Evolutionary conservation across 2,888 invertebrate species (phyloP).

Genomic region (Exephanes ischioxanthus): DNA sequence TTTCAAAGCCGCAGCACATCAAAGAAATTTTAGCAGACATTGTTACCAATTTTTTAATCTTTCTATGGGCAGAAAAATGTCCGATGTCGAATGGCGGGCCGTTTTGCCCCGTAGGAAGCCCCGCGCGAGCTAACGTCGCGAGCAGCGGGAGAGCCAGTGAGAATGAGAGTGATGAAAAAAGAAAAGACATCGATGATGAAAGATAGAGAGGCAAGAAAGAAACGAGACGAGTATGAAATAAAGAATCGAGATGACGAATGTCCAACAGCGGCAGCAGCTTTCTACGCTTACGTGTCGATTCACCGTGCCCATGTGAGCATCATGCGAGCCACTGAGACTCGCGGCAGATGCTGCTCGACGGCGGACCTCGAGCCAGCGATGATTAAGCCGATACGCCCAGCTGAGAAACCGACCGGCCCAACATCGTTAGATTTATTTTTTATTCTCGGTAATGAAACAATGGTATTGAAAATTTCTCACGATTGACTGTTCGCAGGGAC

Average conservation of each 20-base stretch:
- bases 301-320: neutral
- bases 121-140: neutral
- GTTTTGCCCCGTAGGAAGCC: neutral
- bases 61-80: neutral
- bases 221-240: neutral
- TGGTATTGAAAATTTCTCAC: no score
- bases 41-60: no score
- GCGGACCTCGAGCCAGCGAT: slow-evolving; percentile 31
- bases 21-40: no score
- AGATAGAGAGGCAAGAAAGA: neutral
- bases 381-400: slow-evolving; percentile 38
- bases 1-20: no score
- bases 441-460: neutral
- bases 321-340: slow-evolving; percentile 9
- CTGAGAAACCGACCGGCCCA: slow-evolving; percentile 16
- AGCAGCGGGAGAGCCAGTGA: neutral
- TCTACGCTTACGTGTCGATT: slow-evolving; percentile 10
- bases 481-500: no score
- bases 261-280: neutral
- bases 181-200: neutral
- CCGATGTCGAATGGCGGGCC: no score
- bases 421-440: neutral
- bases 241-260: slow-evolving; percentile 11
- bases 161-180: neutral
- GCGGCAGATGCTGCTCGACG: slow-evolving; percentile 21